phyloP scores from a whole-genome alignment of 2,888 invertebrate species.

The Drosophila kambysellisi region DNA sequence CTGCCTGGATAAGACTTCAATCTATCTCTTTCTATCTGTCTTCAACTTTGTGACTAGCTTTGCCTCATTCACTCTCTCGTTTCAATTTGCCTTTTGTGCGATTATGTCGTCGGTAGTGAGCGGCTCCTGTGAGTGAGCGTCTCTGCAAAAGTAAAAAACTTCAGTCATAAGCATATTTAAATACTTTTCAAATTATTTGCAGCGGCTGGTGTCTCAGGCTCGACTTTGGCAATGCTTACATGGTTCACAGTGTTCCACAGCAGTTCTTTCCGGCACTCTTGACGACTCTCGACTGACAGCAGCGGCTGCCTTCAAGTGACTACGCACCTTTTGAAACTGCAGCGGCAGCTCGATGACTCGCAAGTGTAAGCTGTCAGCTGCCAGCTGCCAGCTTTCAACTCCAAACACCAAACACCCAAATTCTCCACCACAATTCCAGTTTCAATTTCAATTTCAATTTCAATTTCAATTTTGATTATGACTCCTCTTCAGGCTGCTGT shows the following conservation, averaged over 20 bases:
- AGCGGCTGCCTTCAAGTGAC: conserved; percentile 59
- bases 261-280: conserved; percentile 20
- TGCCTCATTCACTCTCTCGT: neutral
- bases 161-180: conserved; percentile 66
- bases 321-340: conserved; percentile 63
- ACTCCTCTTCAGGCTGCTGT: conserved; percentile 17
- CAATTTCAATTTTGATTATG: conserved; percentile 36
- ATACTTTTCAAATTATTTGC: conserved; percentile 62
- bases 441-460: conserved; percentile 25
- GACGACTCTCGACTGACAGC: conserved; percentile 48
- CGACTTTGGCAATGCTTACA: conserved; percentile 18
- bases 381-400: neutral
- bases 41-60: neutral
- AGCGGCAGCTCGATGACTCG: conserved; percentile 19
- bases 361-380: conserved; percentile 8
- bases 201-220: conserved; percentile 7
- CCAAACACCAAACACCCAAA: neutral
- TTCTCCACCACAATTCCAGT: conserved; percentile 7
- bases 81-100: neutral
- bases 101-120: conserved; percentile 4
- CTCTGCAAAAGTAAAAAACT: conserved; percentile 55
- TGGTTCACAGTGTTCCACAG: neutral
- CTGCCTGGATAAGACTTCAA: neutral
- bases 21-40: neutral
- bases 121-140: conserved; percentile 26